Conservation (phyloP, 2,797 vertebrate genomes). For the Gorsachius magnificus region DNA sequence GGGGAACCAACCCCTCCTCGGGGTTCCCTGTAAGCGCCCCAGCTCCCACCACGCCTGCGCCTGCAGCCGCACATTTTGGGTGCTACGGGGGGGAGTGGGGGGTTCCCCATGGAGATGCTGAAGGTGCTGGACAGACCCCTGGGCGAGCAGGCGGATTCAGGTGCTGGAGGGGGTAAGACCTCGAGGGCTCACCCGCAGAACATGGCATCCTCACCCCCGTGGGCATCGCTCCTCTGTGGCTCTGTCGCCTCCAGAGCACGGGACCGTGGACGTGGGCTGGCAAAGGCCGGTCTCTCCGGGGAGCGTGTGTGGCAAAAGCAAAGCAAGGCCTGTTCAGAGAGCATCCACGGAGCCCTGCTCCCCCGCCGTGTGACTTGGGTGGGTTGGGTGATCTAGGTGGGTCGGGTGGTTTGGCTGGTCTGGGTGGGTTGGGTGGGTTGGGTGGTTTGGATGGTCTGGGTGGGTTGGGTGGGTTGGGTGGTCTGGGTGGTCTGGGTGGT, state of each 20-base stretch:
- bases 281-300: not conserved
- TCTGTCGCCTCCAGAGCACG: not conserved
- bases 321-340: fast-evolving
- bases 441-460: too few species aligned
- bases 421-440: too few species aligned
- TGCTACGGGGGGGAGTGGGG: not conserved
- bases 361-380: fast-evolving
- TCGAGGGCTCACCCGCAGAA: fast-evolving
- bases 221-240: not conserved
- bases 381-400: too few species aligned
- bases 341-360: not conserved
- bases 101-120: not conserved
- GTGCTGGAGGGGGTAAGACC: not conserved
- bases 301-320: fast-evolving
- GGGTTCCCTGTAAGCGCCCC: not conserved
- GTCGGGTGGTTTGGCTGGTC: too few species aligned
- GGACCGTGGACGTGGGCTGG: fast-evolving
- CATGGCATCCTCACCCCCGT: fast-evolving
- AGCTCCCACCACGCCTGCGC: fast-evolving
- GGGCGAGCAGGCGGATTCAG: fast-evolving
- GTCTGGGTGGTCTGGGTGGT: too few species aligned
- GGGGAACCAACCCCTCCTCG: not conserved
- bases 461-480: too few species aligned
- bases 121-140: too few species aligned
- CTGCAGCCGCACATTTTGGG: not conserved